Evolutionary conservation across 1,140 invertebrate species (phyloP), one percentile per base, ranked within the genome.

Genomic region (Drosophila malerkotliana): DNA sequence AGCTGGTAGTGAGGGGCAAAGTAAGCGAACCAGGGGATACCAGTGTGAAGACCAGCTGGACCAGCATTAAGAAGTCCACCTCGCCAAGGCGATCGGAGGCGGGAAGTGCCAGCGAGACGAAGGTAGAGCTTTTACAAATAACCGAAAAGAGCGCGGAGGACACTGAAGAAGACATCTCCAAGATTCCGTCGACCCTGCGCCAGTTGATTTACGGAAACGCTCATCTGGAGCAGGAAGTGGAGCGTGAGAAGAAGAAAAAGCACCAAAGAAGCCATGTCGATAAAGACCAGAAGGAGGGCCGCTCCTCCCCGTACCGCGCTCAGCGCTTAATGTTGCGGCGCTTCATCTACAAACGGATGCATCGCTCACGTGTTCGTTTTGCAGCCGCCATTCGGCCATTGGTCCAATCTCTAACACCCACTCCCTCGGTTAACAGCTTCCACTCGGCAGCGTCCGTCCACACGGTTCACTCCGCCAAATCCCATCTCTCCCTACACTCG

Each of bases 401-500:
- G 12, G 2, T 4, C 12, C 15, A 41, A 18, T 48, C 45, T 18
- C 55, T 63, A 14, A 54, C 34, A n/a, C 37, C 21, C 5, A 74
- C 51, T 12, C 21, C 56, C 12, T 79, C 88, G 1, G 6, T 37
- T 21, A 10, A 37, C 5, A 91, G 89, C 14, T 91, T 91, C 37
- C 64, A 84, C 55, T 90, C 90, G 8, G 37, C 45, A 0, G 15
- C 37, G 0, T 79, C 83, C 0, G 28, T 67, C 4, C 57, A 88
- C 14, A 71, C 83, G 14, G 24, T 24, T 10, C 61, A 37, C 30
- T 61, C 72, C 3, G 7, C 24, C 14, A 34, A 3, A 8, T 77
- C 74, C 3, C 1, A 3, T 0, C 1, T 18, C 3, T 76, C 72
- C 2, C 0, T 48, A 0, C 45, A 30, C n/a, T 47, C 83, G 0